Evolutionary conservation across 2,113 vertebrate species (phyloP).

Genomic region (Scytalopus superciliaris): DNA sequence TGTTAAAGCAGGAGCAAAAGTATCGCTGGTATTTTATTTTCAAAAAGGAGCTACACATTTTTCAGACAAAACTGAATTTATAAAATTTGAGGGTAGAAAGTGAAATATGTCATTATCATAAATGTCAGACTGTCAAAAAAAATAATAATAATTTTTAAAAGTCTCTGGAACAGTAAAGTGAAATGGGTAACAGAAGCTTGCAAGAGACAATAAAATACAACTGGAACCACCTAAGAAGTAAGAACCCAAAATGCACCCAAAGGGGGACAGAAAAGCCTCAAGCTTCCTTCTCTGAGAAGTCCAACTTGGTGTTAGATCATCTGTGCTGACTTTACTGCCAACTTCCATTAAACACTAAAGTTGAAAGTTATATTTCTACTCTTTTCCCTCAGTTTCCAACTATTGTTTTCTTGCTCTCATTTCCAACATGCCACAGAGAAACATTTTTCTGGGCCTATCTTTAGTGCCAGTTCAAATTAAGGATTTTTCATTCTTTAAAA

Average conservation of each 20-base stretch:
- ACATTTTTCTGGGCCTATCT: background rate
- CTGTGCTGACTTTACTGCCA: background rate
- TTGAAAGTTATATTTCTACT: slow-evolving; percentile 36
- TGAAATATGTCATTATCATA: slow-evolving; percentile 32
- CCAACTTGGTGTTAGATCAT: background rate
- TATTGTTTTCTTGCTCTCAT: slow-evolving; percentile 17
- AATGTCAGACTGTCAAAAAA: slow-evolving; percentile 1
- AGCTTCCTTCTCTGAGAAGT: background rate
- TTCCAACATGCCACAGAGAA: background rate
- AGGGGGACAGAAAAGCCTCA: background rate
- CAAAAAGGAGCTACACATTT: background rate
- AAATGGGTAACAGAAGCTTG: background rate
- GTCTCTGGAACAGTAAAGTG: background rate
- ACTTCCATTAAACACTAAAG: background rate
- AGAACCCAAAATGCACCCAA: background rate
- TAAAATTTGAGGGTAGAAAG: background rate
- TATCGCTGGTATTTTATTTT: background rate
- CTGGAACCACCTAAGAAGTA: background rate
- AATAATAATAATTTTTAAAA: background rate
- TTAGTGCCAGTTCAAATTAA: slow-evolving; percentile 9
- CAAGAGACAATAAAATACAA: background rate
- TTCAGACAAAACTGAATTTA: background rate
- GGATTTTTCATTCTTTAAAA: background rate
- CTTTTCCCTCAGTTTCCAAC: background rate
- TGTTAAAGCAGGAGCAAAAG: background rate